Percentiles rank a stretch among this genome's conserved stretches.
Evolutionary conservation across 2,888 invertebrate species (phyloP).

Genomic region (Maniola hyperantus): DNA sequence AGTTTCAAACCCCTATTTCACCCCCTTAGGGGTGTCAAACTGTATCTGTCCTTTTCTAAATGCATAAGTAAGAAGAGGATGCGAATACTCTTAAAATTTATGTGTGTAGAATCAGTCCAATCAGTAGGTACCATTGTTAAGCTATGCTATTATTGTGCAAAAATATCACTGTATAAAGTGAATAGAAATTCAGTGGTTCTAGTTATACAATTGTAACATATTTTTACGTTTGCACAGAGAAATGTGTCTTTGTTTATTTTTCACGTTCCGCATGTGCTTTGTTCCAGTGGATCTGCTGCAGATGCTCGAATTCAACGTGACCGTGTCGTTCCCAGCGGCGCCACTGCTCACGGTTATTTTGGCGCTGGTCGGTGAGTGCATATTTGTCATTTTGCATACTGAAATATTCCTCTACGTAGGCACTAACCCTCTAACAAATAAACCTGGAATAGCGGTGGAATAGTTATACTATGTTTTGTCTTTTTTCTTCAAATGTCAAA

Average conservation of each 20-base stretch:
- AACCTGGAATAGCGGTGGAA: too few relatives aligned
- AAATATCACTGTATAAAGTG: neutral
- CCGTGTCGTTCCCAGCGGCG: conserved; percentile 97
- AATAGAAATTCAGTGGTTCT: neutral
- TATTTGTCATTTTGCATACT: conserved; percentile 13
- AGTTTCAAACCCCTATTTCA: too few relatives aligned
- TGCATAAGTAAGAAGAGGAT: too few relatives aligned
- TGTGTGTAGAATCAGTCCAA: too few relatives aligned
- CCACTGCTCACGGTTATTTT: conserved; percentile 98
- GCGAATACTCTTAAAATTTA: too few relatives aligned
- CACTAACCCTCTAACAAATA: too few relatives aligned
- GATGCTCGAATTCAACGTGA: conserved; percentile 98
- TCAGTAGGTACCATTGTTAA: too few relatives aligned
- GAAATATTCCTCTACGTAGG: neutral
- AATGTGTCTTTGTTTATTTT: conserved; percentile 10
- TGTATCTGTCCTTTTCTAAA: too few relatives aligned
- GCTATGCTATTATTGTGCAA: neutral
- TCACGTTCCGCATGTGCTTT: conserved; percentile 44
- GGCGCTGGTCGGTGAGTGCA: conserved; percentile 96
- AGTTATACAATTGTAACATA: neutral
- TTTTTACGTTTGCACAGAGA: neutral
- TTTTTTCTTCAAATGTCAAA: too few relatives aligned
- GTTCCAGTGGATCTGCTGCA: conserved; percentile 97
- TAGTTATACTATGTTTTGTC: too few relatives aligned
- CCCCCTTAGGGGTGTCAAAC: too few relatives aligned